Conservation (phyloP, 2,113 vertebrate genomes). For the Vidua chalybeata region DNA sequence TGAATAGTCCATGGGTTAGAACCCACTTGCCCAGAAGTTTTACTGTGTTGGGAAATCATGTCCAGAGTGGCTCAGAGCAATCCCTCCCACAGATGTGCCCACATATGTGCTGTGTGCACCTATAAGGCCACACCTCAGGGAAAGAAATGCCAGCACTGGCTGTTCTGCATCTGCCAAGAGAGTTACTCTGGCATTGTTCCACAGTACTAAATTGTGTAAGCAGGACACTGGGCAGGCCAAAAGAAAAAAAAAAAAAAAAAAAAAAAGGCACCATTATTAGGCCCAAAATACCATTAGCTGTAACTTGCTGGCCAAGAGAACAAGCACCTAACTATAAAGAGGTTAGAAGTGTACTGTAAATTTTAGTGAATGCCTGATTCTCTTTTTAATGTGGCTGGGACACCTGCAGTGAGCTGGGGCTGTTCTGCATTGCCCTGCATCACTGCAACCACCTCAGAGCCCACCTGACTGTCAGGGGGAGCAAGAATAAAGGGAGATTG, state of each 20-base stretch:
- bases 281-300: not conserved
- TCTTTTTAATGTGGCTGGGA: not conserved
- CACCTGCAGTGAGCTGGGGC: not conserved
- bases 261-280: not conserved
- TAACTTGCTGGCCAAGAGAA: not conserved
- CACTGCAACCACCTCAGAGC: not conserved
- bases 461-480: not conserved
- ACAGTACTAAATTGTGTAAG: not conserved
- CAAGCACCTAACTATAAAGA: not conserved
- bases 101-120: not conserved
- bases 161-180: not conserved
- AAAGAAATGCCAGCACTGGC: not conserved
- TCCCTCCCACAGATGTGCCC: not conserved
- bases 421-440: not conserved
- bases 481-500: not conserved
- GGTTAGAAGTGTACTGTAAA: not conserved
- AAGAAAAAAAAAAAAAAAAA: not conserved
- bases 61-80: not conserved
- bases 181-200: not conserved
- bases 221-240: not conserved
- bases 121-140: not conserved
- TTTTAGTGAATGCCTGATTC: not conserved
- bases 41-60: not conserved
- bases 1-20: not conserved
- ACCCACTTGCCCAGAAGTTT: not conserved